Evolutionary conservation across 2,113 vertebrate species (phyloP).

Genomic region (Rhinoderma darwinii): DNA sequence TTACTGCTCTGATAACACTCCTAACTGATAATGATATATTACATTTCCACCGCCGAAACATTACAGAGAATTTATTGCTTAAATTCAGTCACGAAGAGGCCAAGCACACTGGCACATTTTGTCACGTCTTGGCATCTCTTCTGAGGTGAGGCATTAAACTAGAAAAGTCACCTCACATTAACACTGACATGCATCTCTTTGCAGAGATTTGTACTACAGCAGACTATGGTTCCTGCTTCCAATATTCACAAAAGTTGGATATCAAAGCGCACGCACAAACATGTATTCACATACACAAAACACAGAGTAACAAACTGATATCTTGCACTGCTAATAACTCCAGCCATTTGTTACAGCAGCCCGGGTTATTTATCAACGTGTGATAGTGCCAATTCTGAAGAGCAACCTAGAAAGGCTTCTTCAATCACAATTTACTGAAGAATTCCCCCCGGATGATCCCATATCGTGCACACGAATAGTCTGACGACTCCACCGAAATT

Average conservation of each 20-base stretch:
- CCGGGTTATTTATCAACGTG: conserved; percentile 28
- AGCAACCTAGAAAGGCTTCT: conserved; percentile 27
- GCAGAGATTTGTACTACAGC: conserved; percentile 25
- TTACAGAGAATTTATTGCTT: conserved; percentile 38
- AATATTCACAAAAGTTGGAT: conserved; percentile 37
- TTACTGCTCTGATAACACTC: not conserved
- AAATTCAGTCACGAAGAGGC: conserved; percentile 42
- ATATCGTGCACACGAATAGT: conserved; percentile 14
- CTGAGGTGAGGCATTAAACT: conserved; percentile 50
- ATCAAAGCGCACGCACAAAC: not conserved
- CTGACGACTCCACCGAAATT: conserved; percentile 18
- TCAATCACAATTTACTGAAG: conserved; percentile 44
- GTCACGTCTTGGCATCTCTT: conserved; percentile 53
- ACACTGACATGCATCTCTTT: conserved; percentile 47
- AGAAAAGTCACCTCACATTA: conserved; percentile 55
- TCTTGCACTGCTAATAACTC: conserved; percentile 21
- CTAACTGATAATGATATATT: conserved; percentile 47
- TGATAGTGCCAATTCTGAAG: conserved; percentile 33
- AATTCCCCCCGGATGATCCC: conserved; percentile 31
- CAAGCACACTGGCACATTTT: conserved; percentile 52
- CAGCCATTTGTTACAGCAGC: conserved; percentile 19
- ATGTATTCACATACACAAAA: not conserved
- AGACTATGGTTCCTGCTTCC: conserved; percentile 16
- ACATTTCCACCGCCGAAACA: conserved; percentile 7
- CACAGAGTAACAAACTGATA: conserved; percentile 7